Evolutionary conservation across 2,888 invertebrate genomes (phyloP).

Genomic region (Aphidius colemani): DNA sequence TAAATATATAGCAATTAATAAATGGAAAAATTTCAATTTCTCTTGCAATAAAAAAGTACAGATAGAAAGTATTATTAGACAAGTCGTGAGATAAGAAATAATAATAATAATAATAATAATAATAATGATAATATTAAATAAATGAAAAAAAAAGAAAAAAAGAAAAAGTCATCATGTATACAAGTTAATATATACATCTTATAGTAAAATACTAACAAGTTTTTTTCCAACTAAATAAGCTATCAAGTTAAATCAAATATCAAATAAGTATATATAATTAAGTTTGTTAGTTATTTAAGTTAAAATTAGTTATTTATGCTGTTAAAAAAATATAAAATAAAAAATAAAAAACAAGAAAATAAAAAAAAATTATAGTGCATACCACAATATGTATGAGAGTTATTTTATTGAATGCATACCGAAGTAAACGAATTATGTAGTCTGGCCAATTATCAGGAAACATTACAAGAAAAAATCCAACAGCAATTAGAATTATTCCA

Average conservation of each 20-base stretch:
- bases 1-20: conserved; percentile 1
- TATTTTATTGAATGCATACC: conserved; percentile 65
- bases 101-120: conserved; percentile 18
- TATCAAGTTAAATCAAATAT: conserved; percentile 1
- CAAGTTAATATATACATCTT: too few relatives aligned
- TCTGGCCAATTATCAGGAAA: conserved; percentile 97
- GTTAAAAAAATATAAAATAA: conserved; percentile 25
- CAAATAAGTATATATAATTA: conserved; percentile 36
- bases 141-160: too few relatives aligned
- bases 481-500: conserved; percentile 88
- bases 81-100: conserved; percentile 18
- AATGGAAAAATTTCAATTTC: conserved; percentile 22
- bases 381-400: conserved; percentile 37
- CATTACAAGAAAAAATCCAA: conserved; percentile 92
- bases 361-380: conserved; percentile 48
- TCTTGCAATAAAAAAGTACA: conserved; percentile 40
- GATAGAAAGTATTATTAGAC: too few relatives aligned
- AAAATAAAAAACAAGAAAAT: too few relatives aligned
- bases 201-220: too few relatives aligned
- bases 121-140: too few relatives aligned
- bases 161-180: too few relatives aligned
- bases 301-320: conserved; percentile 10
- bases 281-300: neutral
- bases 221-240: conserved; percentile 3
- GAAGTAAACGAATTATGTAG: conserved; percentile 85